A percentile compares a stretch with the other conserved stretches of the same genome.
Evolutionary conservation across 2,797 vertebrate species (phyloP).

Genomic region (Falco concolor): DNA sequence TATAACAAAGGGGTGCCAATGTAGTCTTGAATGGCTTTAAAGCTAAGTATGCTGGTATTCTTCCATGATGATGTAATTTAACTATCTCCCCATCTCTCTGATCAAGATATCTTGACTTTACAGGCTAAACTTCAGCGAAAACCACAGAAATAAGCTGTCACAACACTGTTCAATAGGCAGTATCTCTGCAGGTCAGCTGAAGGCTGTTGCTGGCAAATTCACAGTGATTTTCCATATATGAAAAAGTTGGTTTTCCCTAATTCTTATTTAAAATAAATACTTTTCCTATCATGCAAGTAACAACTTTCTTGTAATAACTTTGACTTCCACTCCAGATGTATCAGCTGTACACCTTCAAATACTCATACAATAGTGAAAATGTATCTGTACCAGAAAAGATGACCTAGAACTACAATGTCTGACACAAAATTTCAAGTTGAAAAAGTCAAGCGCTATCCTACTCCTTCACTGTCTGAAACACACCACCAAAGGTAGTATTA

Average conservation of each 20-base stretch:
- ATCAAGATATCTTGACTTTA: constrained; percentile 33
- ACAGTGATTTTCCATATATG: background rate
- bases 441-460: background rate
- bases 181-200: background rate
- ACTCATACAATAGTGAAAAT: background rate
- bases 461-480: background rate
- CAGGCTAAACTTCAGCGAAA: constrained; percentile 15
- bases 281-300: background rate
- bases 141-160: constrained; percentile 4
- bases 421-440: background rate
- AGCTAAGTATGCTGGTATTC: constrained; percentile 55
- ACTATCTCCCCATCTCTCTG: background rate
- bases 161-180: background rate
- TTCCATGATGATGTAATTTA: constrained; percentile 60
- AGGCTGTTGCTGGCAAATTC: background rate
- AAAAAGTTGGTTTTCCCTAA: background rate
- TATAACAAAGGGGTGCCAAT: constrained; percentile 66
- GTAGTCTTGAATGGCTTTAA: constrained; percentile 59
- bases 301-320: background rate
- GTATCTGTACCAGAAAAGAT: background rate
- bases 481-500: background rate
- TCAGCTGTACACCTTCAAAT: background rate
- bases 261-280: background rate
- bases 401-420: background rate
- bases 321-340: background rate